These are phyloP conservation scores for Calameuta pallipes DNA, from an alignment of 2,888 invertebrate genomes.

Conservation along the genomic window DNA sequence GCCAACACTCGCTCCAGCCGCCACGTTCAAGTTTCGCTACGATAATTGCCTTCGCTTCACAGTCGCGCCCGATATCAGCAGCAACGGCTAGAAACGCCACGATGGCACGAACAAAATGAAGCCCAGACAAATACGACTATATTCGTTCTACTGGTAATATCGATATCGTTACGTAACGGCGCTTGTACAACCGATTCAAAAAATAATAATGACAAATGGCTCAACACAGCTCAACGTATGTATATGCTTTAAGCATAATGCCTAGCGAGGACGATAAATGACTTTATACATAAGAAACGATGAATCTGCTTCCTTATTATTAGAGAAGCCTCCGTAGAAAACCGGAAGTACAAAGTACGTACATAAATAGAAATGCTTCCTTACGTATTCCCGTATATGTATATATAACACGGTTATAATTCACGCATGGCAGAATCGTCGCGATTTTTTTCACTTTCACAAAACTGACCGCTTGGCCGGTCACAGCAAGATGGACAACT, in stretches of 20 bases:
- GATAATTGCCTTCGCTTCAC: slow-evolving; percentile 64
- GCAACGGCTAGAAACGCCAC: slow-evolving; percentile 13
- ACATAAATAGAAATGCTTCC: slow-evolving; percentile 39
- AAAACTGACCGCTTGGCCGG: slow-evolving; percentile 32
- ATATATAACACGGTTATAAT: slow-evolving; percentile 40
- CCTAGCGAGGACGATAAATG: not conserved
- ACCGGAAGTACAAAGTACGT: slow-evolving; percentile 48
- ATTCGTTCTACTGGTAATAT: not conserved
- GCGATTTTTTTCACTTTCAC: slow-evolving; percentile 60
- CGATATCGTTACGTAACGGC: not conserved
- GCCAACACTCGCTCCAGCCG: slow-evolving; percentile 56
- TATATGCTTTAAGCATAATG: not conserved
- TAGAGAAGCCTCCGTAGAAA: slow-evolving; percentile 46
- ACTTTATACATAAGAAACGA: not conserved
- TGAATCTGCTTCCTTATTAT: slow-evolving; percentile 28
- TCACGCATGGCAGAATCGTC: slow-evolving; percentile 60
- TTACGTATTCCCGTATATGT: slow-evolving; percentile 18
- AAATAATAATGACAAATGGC: not conserved
- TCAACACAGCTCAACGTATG: not conserved
- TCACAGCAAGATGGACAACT: slow-evolving; percentile 16
- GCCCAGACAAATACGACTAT: not conserved
- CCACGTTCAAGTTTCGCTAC: slow-evolving; percentile 62
- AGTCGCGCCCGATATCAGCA: slow-evolving; percentile 45
- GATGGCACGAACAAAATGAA: slow-evolving; percentile 12
- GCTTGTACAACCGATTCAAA: not conserved